A percentile compares a stretch with the other conserved stretches of the same genome.
phyloP scores from a whole-genome alignment of 2,888 invertebrate species.

The Dendrolimus houi region DNA sequence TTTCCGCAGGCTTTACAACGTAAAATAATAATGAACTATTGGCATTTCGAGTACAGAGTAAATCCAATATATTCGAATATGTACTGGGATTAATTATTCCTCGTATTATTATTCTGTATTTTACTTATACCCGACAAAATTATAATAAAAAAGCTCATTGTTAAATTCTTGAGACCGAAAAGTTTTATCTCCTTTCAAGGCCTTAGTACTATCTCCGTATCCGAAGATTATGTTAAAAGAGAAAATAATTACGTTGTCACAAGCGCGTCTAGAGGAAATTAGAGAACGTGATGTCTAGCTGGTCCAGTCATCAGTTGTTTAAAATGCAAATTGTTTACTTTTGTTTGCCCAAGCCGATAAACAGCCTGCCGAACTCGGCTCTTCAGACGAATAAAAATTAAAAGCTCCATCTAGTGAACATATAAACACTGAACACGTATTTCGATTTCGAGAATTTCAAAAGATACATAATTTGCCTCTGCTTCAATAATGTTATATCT shows the following conservation, averaged over 20 bases:
- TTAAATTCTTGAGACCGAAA: slow-evolving; percentile 24
- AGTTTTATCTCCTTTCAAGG: slow-evolving; percentile 41
- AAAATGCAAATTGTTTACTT: slow-evolving; percentile 69
- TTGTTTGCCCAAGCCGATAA: slow-evolving; percentile 55
- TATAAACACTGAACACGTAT: no score
- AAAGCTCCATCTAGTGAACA: no score
- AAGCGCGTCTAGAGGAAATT: slow-evolving; percentile 43
- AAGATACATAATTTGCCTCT: no score
- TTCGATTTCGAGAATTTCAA: no score
- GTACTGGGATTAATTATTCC: no score
- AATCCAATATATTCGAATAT: no score
- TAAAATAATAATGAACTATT: no score
- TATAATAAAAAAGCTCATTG: slow-evolving; percentile 13
- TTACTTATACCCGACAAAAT: neutral
- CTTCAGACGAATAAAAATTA: no score
- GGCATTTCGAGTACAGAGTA: no score
- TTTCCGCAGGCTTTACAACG: no score
- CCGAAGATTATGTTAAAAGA: slow-evolving; percentile 36
- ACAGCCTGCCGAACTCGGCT: slow-evolving; percentile 19
- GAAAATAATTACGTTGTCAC: slow-evolving; percentile 44
- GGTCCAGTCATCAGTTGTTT: slow-evolving; percentile 64
- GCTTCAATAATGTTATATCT: no score
- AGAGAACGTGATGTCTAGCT: slow-evolving; percentile 40
- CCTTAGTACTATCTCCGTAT: slow-evolving; percentile 42
- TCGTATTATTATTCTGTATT: no score